phyloP scores from a whole-genome alignment of 1,140 invertebrate species.

The Cryptotermes secundus region DNA sequence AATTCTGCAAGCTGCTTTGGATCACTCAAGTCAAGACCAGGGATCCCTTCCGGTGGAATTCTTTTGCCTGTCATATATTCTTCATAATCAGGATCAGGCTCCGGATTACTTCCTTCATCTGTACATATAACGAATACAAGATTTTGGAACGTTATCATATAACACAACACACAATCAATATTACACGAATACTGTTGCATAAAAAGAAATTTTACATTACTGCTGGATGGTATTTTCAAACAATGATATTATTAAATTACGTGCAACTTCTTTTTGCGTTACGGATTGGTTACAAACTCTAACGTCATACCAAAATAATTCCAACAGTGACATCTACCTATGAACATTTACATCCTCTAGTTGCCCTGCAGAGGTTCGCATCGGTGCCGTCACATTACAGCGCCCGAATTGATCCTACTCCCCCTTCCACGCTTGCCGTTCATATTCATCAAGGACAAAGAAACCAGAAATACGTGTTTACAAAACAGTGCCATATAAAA shows the following conservation, averaged over 20 bases:
- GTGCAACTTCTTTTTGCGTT: neutral
- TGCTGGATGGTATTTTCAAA: neutral
- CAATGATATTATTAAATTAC: neutral
- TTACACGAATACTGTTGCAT: too few species aligned
- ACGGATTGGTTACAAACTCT: neutral
- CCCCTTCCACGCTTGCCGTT: neutral
- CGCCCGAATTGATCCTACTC: neutral
- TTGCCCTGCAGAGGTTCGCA: neutral
- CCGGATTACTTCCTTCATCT: slow-evolving; percentile 83
- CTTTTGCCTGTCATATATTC: slow-evolving; percentile 92
- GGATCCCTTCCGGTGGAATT: slow-evolving; percentile 74
- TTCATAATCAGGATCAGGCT: slow-evolving; percentile 90
- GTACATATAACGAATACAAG: slow-evolving; percentile 42
- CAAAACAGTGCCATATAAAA: neutral
- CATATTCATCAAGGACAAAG: neutral
- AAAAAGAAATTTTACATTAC: neutral
- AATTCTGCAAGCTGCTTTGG: slow-evolving; percentile 92
- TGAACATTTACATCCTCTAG: neutral
- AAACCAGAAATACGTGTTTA: neutral
- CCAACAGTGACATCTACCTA: neutral
- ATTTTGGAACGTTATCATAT: neutral
- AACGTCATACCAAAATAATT: neutral
- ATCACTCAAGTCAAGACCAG: slow-evolving; percentile 89
- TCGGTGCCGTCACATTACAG: neutral
- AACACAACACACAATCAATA: neutral